phyloP scores from a whole-genome alignment of 2,888 invertebrate species.

The Kuschelorhynchus macadamiae region DNA sequence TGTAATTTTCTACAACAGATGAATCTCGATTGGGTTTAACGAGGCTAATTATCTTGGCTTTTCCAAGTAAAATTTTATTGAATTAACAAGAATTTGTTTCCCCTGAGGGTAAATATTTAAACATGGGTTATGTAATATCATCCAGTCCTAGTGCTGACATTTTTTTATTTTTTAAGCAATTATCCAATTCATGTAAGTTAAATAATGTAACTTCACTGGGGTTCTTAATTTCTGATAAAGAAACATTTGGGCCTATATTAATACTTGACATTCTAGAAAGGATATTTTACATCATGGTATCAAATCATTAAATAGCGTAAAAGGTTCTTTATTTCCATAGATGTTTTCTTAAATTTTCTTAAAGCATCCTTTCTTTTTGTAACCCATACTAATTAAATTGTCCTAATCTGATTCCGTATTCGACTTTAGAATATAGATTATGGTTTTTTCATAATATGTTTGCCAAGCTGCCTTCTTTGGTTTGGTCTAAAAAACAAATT shows the following conservation, averaged over 20 bases:
- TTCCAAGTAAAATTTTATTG: neutral
- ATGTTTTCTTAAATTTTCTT: conserved; percentile 1
- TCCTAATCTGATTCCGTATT: no score
- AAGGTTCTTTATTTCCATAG: neutral
- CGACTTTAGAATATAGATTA: no score
- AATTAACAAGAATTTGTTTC: neutral
- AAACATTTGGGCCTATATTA: neutral
- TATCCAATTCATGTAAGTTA: neutral
- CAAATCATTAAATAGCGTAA: neutral
- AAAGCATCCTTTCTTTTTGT: neutral
- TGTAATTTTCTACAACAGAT: no score
- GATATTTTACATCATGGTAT: neutral
- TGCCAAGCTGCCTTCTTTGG: no score
- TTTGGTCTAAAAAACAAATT: no score
- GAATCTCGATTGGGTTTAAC: neutral
- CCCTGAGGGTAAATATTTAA: neutral
- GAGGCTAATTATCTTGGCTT: neutral
- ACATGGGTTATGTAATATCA: no score
- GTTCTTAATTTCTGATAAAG: neutral
- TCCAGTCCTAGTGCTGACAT: conserved; percentile 1
- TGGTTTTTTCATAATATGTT: no score
- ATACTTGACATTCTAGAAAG: neutral
- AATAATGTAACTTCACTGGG: neutral
- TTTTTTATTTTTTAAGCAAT: neutral
- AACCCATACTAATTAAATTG: no score